Evolutionary conservation across 2,888 invertebrate species (phyloP).

Genomic region (Thymelicus sylvestris): DNA sequence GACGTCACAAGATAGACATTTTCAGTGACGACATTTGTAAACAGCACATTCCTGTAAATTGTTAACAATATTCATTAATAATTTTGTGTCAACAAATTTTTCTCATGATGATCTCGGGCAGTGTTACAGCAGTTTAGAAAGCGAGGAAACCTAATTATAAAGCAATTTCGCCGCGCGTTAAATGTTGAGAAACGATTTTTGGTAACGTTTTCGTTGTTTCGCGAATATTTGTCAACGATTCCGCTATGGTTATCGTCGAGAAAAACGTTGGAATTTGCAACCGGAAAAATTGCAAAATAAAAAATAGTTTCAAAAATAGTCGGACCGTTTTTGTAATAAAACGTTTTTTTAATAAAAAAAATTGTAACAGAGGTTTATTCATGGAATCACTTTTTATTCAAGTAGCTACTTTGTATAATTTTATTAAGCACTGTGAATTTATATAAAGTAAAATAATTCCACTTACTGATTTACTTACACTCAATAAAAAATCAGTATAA

Average conservation of each 20-base stretch:
- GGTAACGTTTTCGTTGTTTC: constrained; percentile 25
- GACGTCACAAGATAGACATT: too few species aligned
- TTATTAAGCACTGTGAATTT: too few species aligned
- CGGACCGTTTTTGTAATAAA: neutral
- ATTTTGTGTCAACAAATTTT: neutral
- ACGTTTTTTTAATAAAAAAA: neutral
- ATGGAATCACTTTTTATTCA: too few species aligned
- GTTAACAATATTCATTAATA: too few species aligned
- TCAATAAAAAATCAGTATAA: too few species aligned
- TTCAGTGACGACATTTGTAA: too few species aligned
- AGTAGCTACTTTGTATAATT: too few species aligned
- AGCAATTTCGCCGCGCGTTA: constrained; percentile 34
- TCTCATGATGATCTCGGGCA: constrained; percentile 13
- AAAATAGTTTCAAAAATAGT: neutral
- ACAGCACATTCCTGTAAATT: too few species aligned
- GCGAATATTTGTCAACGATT: constrained; percentile 17
- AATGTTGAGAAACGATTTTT: constrained; percentile 22
- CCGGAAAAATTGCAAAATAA: neutral
- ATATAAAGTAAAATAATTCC: too few species aligned
- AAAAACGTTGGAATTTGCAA: neutral
- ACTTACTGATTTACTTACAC: too few species aligned
- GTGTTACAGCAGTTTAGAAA: constrained; percentile 38
- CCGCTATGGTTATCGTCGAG: constrained; percentile 5
- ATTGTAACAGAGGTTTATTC: too few species aligned
- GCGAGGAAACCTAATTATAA: constrained; percentile 36